Evolutionary conservation across 53 echinoderm and acorn worm species (phyloP), one percentile per base, ranked within the genome.

Genomic region (Paracentrotus lividus): DNA sequence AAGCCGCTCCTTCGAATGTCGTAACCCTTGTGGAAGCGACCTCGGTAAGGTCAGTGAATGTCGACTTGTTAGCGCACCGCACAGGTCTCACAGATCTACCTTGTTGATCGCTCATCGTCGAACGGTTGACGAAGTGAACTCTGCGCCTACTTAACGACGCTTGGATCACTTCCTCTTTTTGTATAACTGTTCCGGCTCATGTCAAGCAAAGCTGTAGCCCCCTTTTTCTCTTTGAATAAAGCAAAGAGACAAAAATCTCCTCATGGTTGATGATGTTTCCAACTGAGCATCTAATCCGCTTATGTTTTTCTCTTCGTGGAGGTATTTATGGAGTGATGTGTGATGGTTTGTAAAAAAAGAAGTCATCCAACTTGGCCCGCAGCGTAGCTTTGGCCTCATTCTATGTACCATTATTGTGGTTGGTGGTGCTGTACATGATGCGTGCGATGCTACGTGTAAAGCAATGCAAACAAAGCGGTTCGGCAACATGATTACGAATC

Each of bases 241-340:
- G 89, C 44, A 43, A 9, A 38, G 21, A 43, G 33, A 52, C 54
- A 86, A 56, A 86, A 56, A 7, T 36, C 33, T 51, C 52, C 75
- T 68, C 75, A 72, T 49, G 76, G 91, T 72, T 90, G 91, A 90
- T 75, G 91, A 90, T 75, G 75, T 75, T 90, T 90, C 75, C 75
- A 90, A 90, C 91, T 49, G 91, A 90, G 91, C 91, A 68, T 75
- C 91, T 90, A 90, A 90, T 90, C 91, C 52, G 49, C 91, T 72
- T 67, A 90, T 90, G 58, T 90, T 72, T 87, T 89, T 89, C 89
- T 90, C 91, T 90, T 75, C 72, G 91, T 90, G 91, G 75, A 44
- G 91, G 91, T 90, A 75, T 90, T 75, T 9, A 29, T 24, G 54
- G n/a, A 36, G 26, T 47, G 75, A 90, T 55, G 91, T 36, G 75